Base-by-base conservation (phyloP, 2,888 invertebrate species). In the Rhopalosiphum nymphaeae region DNA sequence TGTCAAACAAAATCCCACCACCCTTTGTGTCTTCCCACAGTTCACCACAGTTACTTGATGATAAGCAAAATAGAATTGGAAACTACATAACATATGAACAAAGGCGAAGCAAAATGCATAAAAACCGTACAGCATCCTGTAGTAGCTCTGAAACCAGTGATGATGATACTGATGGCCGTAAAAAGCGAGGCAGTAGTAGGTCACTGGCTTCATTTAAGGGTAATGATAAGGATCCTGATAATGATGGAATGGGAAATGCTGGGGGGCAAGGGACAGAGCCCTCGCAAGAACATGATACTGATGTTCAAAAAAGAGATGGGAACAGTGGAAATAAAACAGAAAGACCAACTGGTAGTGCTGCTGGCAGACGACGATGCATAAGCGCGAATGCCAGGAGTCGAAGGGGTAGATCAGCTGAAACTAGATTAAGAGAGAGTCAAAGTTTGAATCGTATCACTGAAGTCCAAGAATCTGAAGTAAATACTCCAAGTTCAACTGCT, bases 131-230 rank as follows among this genome's bases (percentile, higher is more conserved):
- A n/a, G 98, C 98, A 13, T 98, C 98, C 92, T 99, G 99, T 95
- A 98, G 98, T 95, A 99, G 98, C 92, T 99, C 99, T 0, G 99
- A 99, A 96, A 98, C 99, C 13, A 98, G 98, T 94, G 96, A 96
- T 90, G 97, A 97, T 95, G 98, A 98, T 95, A 98, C 98, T 92
- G 98, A 98, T 95, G 97, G 97, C 87, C 97, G 98, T 95, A 98
- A 98, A 96, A 98, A 98, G 95, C 97, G 98, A 93, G 97, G 98
- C 95, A 97, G 97, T 95, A 96, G 98, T 94, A 97, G 97, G 95
- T 97, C 97, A 84, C 96, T 97, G 94, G 96, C 96, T 95, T 94
- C 94, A 13, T 94, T 94, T 53, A 94, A 94, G 21, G 94, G 94
- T 13, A 96, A 96, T 94, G 96, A 98, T 44, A 96, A 98, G 25